These are phyloP conservation scores for Zenarchopterus dispar DNA, from an alignment of 2,797 vertebrate genomes.

Conservation along the genomic window DNA sequence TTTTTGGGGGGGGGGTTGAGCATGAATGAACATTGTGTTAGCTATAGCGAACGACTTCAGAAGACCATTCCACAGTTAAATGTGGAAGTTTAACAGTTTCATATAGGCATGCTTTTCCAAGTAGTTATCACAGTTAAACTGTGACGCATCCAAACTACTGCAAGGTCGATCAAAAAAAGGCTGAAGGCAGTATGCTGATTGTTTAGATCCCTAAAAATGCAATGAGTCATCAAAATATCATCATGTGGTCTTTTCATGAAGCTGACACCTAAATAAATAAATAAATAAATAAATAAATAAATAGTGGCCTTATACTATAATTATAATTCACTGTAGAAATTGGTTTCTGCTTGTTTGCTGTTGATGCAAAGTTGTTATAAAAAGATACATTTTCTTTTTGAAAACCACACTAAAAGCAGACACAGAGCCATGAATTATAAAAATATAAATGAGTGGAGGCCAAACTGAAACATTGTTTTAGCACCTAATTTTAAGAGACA, in stretches of 20 bases:
- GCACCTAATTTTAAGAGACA: too few relatives aligned
- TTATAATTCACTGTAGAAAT: slow-evolving; percentile 1
- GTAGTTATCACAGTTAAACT: not conserved
- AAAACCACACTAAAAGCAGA: too few relatives aligned
- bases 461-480: not conserved
- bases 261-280: not conserved
- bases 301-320: not conserved
- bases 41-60: not conserved
- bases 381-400: slow-evolving; percentile 2
- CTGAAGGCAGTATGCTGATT: too few relatives aligned
- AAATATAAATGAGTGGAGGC: not conserved
- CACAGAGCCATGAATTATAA: not conserved
- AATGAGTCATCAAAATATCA: not conserved
- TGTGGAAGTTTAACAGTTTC: not conserved
- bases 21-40: too few relatives aligned
- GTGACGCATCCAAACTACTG: not conserved
- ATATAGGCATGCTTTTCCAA: not conserved
- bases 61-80: not conserved
- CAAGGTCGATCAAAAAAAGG: too few relatives aligned
- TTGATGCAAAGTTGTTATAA: slow-evolving; percentile 6
- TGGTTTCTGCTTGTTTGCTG: slow-evolving; percentile 5
- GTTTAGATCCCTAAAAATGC: too few relatives aligned
- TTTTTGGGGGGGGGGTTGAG: not conserved
- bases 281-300: too few relatives aligned
- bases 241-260: not conserved